Evolutionary conservation across 2,797 vertebrate genomes (phyloP).

Genomic region (Anguilla marmorata): DNA sequence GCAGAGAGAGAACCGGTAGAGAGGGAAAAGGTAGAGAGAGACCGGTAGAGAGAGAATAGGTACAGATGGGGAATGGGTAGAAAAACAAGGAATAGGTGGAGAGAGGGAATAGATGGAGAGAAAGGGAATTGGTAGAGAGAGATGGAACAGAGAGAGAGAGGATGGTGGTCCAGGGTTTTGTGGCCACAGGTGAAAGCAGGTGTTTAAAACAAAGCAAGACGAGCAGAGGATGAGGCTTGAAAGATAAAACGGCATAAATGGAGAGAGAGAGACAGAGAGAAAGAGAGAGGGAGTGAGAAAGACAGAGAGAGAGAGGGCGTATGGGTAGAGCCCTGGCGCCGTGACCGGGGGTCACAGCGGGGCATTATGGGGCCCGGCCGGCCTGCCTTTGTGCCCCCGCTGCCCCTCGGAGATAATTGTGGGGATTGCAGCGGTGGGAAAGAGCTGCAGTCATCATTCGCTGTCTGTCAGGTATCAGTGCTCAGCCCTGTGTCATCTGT

Average conservation of each 20-base stretch:
- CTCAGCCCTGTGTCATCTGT: conserved; percentile 76
- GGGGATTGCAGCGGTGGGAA: conserved; percentile 70
- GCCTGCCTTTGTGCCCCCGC: conserved; percentile 42
- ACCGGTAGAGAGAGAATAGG: not conserved
- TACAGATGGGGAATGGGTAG: no score
- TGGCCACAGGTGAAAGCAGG: not conserved
- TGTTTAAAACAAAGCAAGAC: conserved; percentile 2
- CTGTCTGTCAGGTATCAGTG: conserved; percentile 80
- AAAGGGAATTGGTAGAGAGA: not conserved
- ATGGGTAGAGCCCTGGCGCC: conserved; percentile 49
- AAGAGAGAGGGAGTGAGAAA: not conserved
- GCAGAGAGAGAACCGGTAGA: not conserved
- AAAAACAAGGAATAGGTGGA: not conserved
- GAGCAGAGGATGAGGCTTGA: not conserved
- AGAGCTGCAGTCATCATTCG: conserved; percentile 71
- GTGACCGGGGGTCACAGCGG: conserved; percentile 48
- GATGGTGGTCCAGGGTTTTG: not conserved
- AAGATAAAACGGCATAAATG: not conserved
- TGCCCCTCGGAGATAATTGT: conserved; percentile 73
- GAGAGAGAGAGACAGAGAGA: not conserved
- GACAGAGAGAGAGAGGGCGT: not conserved
- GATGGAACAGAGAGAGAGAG: not conserved
- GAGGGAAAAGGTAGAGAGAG: not conserved
- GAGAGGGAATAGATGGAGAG: not conserved
- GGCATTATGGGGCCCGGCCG: conserved; percentile 65